Base-by-base conservation (phyloP, 2,888 invertebrate genomes). In the Hypomecis atomaria region DNA sequence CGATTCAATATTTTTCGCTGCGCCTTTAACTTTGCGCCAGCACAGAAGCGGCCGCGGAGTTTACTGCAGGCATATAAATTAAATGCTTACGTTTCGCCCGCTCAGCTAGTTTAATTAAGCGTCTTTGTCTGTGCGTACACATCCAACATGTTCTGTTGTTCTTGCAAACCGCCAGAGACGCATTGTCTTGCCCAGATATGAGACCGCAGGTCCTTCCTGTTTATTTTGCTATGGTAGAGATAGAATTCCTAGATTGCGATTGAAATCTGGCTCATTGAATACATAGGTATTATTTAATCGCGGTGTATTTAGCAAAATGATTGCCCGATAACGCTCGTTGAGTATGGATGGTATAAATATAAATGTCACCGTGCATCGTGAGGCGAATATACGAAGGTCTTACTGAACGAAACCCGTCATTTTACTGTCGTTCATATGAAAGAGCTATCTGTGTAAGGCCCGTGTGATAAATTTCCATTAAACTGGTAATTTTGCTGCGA, bases 51-150 rank as follows among this genome's bases (percentile, higher is more conserved):
- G 86, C 83, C 89, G 91, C 88, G 88, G 87, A 90, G 86, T 90
- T 87, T 90, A 91, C 90, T 91, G 92, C 92, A 90, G 90, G 88
- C 87, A 88, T 90, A 91, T 92, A 92, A 91, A 92, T 91, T 92
- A 89, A 91, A 90, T 90, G 92, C 92, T 91, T 92, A 90, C 92
- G 89, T 91, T 91, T 91, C 87, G 87, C 88, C 85, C 85, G 89
- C 88, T 89, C 80, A 82, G 87, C 90, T 89, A 89, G 90, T 91
- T 92, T 92, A 92, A 92, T 92, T 92, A 92, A 92, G 90, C 89
- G 87, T 87, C 87, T 88, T 89, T 90, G 88, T 87, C 85, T 88
- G 87, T 91, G 89, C 90, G 90, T 92, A 87, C 77, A 87, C 87
- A 84, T 85, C 85, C 86, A 86, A 86, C 86, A 87, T 84, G 85